phyloP scores from a whole-genome alignment of 2,888 invertebrate species.

The Fragum whitleyi region DNA sequence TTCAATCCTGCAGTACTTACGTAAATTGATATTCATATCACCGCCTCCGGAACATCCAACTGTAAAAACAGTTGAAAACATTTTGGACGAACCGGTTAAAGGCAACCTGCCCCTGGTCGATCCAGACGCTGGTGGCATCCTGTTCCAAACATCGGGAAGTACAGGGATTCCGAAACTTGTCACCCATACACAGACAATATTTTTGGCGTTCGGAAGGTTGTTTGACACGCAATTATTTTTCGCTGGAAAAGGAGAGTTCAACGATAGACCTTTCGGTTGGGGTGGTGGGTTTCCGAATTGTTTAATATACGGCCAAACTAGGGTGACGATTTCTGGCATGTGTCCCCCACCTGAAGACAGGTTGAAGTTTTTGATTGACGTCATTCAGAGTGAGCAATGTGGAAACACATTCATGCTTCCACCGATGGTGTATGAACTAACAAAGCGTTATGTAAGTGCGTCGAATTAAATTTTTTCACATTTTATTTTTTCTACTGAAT shows the following conservation, averaged over 20 bases:
- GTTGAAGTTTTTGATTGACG: too few relatives aligned
- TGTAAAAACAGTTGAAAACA: slow-evolving; percentile 4
- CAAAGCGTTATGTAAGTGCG: too few relatives aligned
- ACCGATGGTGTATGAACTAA: too few relatives aligned
- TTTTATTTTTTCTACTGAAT: too few relatives aligned
- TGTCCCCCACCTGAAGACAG: too few relatives aligned
- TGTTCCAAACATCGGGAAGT: too few relatives aligned
- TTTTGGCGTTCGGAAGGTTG: neutral
- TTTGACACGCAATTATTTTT: neutral
- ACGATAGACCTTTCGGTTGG: slow-evolving; percentile 41
- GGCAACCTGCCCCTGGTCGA: slow-evolving; percentile 35
- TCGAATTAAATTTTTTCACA: too few relatives aligned
- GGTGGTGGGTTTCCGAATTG: slow-evolving; percentile 33
- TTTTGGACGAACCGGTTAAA: neutral
- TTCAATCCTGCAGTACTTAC: slow-evolving; percentile 29
- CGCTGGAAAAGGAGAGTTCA: neutral
- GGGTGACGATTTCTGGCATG: slow-evolving; percentile 30
- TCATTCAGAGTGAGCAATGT: too few relatives aligned
- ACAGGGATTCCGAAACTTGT: too few relatives aligned
- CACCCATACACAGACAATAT: neutral
- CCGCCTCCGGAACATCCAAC: neutral
- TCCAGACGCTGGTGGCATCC: too few relatives aligned
- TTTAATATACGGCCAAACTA: slow-evolving; percentile 24
- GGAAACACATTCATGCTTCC: too few relatives aligned
- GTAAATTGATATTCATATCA: too few relatives aligned